phyloP scores from a whole-genome alignment of 2,797 vertebrate genomes.

The Brachyrhaphis roseni region DNA sequence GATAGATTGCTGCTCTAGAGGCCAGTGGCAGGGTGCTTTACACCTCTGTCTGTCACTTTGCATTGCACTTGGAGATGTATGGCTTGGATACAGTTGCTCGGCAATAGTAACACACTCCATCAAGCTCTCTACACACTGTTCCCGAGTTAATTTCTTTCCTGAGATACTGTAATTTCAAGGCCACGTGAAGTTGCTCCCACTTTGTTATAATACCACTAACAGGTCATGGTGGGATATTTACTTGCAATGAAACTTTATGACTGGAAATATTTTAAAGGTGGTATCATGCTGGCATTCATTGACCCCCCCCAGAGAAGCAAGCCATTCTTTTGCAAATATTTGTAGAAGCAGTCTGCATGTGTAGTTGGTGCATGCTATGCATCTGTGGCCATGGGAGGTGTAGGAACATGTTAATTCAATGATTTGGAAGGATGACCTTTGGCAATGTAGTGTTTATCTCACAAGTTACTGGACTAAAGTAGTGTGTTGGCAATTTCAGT shows the following conservation, averaged over 20 bases:
- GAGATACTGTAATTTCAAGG: neutral
- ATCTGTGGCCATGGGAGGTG: neutral
- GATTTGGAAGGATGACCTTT: neutral
- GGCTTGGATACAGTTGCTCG: neutral
- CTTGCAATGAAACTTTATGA: neutral
- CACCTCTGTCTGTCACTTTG: neutral
- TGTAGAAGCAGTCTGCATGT: neutral
- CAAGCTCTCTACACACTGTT: neutral
- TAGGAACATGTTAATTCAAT: neutral
- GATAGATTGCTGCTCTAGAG: conserved; percentile 4
- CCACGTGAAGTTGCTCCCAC: neutral
- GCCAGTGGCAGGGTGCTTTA: neutral
- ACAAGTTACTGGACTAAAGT: neutral
- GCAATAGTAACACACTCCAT: neutral
- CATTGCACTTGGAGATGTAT: neutral
- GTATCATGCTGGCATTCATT: neutral
- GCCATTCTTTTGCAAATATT: neutral
- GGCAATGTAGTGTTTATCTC: neutral
- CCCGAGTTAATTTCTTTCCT: neutral
- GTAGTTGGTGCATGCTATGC: neutral
- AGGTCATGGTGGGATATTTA: neutral
- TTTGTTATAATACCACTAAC: conserved; percentile 1
- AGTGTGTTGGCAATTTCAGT: neutral
- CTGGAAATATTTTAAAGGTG: neutral
- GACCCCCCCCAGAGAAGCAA: neutral